phyloP scores from a whole-genome alignment of 2,888 invertebrate species.

The Opisthograptis luteolata region DNA sequence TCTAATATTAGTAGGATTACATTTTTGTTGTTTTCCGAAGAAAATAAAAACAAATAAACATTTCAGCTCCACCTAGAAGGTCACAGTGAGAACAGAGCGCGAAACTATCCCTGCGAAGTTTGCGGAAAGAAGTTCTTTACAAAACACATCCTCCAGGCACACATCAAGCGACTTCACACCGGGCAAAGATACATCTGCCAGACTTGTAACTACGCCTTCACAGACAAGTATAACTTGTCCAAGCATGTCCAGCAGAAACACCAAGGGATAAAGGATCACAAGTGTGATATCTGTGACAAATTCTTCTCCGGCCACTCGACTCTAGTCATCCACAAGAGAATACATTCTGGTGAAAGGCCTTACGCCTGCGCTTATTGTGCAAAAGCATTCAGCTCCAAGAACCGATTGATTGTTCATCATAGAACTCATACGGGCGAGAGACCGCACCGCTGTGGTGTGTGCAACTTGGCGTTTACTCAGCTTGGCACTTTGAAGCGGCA shows the following conservation, averaged over 20 bases:
- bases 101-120: slow-evolving; percentile 67
- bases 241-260: slow-evolving; percentile 68
- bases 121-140: slow-evolving; percentile 75
- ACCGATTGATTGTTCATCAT: slow-evolving; percentile 66
- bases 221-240: slow-evolving; percentile 68
- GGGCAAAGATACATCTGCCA: slow-evolving; percentile 70
- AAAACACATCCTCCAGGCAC: slow-evolving; percentile 58
- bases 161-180: slow-evolving; percentile 62
- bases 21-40: no score
- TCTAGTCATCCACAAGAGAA: slow-evolving; percentile 67
- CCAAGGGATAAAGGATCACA: slow-evolving; percentile 66
- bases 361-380: slow-evolving; percentile 63
- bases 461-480: slow-evolving; percentile 73
- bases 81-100: slow-evolving; percentile 68
- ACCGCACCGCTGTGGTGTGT: slow-evolving; percentile 68
- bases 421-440: slow-evolving; percentile 75
- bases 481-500: slow-evolving; percentile 73
- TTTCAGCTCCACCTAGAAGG: slow-evolving; percentile 62
- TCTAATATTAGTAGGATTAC: no score
- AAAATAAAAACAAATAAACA: neutral
- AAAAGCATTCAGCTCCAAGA: slow-evolving; percentile 69
- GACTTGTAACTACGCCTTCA: slow-evolving; percentile 68
- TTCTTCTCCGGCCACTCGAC: slow-evolving; percentile 60
- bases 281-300: slow-evolving; percentile 73
- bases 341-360: slow-evolving; percentile 74